Base-by-base conservation (phyloP, 2,888 invertebrate genomes). In the Frankliniella intonsa region DNA sequence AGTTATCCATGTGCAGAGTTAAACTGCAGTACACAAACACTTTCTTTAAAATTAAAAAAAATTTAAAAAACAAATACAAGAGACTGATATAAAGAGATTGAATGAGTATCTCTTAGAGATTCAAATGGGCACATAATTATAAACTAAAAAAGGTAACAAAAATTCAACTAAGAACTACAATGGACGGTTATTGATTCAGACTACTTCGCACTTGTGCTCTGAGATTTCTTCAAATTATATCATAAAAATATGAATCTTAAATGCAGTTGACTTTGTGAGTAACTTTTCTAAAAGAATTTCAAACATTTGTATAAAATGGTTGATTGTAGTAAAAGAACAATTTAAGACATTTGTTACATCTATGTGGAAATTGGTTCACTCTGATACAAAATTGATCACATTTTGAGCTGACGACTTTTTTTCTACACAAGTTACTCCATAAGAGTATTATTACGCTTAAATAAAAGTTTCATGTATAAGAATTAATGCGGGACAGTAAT, bases 181-280 rank as follows among this genome's bases (percentile, higher is more conserved):
- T 69, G 69, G 69, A 69, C 69, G 69, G 69, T 69, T 69, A 69
- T n/a, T 69, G 69, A 69, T 69, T 69, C 69, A 69, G 69, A 69
- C 69, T 69, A 69, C 69, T n/a, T 11, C 22, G 69, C 69, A 69
- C 69, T 69, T 69, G 69, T 69, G 69, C 69, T 69, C n/a, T 22
- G 22, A 69, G 22, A 69, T n/a, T 69, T n/a, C 55, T 55, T 69
- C 11, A 69, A 22, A 22, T 69, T 22, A 69, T 55, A 8, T 17
- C 55, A 38, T 38, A 38, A 38, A 38, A 38, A 38, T 55, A 55
- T 55, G 55, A 69, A 69, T 38, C 38, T 38, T 38, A 38, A 38
- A 38, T 38, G 38, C 38, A 38, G 38, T 38, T 38, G 38, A 2
- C 3, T 38, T 38, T 38, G 38, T 38, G 38, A 38, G 38, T 38